These are phyloP conservation scores for Drosophila paramelanica DNA, from an alignment of 2,888 invertebrate genomes.

Conservation along the genomic window DNA sequence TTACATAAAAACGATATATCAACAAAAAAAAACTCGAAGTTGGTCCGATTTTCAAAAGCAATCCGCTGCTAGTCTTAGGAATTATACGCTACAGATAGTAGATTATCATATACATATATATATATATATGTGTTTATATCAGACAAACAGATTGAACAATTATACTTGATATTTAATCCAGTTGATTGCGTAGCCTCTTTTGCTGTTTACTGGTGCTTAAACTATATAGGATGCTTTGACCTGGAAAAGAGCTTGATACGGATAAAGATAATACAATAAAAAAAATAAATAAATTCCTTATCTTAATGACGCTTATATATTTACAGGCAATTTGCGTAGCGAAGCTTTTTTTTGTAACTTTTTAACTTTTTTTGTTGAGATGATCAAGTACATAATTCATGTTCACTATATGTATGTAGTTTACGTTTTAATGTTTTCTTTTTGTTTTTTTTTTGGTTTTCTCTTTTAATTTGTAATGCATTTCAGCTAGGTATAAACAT, in stretches of 20 bases:
- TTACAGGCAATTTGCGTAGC: slow-evolving; percentile 77
- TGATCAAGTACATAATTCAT: slow-evolving; percentile 53
- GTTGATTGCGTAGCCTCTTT: slow-evolving; percentile 30
- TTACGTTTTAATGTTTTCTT: background rate
- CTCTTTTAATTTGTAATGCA: slow-evolving; percentile 40
- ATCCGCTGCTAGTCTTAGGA: slow-evolving; percentile 26
- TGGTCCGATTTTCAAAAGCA: slow-evolving; percentile 50
- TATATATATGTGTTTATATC: slow-evolving; percentile 20
- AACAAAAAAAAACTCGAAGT: slow-evolving; percentile 23
- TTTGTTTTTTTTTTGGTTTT: slow-evolving; percentile 5
- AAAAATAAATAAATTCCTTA: slow-evolving; percentile 30
- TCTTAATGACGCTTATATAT: slow-evolving; percentile 58
- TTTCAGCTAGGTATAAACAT: slow-evolving; percentile 69
- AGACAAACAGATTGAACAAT: slow-evolving; percentile 42
- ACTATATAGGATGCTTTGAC: slow-evolving; percentile 51
- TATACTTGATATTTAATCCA: slow-evolving; percentile 2
- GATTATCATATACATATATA: slow-evolving; percentile 30
- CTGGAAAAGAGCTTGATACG: slow-evolving; percentile 58
- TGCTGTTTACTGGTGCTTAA: slow-evolving; percentile 33
- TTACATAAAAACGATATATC: background rate
- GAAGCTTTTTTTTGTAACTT: slow-evolving; percentile 47
- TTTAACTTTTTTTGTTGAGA: slow-evolving; percentile 29
- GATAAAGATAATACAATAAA: slow-evolving; percentile 2
- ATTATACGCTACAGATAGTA: slow-evolving; percentile 31
- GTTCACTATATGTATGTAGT: slow-evolving; percentile 30